Evolutionary conservation across 2,113 vertebrate genomes (phyloP).

Genomic region (Tympanuchus pallidicinctus): DNA sequence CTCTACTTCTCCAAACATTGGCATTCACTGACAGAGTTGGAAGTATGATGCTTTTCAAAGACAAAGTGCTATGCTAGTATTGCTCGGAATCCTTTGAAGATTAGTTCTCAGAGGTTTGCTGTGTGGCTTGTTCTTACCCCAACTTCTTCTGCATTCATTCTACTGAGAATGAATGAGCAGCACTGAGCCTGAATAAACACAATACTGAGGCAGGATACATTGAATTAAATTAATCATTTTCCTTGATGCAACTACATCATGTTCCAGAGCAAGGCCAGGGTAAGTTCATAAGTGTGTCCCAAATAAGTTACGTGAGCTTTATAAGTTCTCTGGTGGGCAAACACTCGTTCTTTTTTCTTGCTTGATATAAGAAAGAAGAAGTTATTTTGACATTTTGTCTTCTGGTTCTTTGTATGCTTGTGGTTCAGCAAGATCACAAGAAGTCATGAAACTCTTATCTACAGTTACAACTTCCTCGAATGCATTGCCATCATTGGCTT

Average conservation of each 20-base stretch:
- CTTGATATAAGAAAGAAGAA: not conserved
- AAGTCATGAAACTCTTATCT: not conserved
- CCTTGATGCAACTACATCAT: not conserved
- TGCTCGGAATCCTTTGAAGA: not conserved
- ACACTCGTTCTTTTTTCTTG: not conserved
- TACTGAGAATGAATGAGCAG: not conserved
- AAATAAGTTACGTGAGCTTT: not conserved
- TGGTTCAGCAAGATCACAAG: not conserved
- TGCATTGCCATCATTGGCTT: not conserved
- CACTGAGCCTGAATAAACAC: not conserved
- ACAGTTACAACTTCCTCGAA: not conserved
- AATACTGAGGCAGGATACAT: not conserved
- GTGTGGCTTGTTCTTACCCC: accelerated
- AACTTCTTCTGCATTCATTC: not conserved
- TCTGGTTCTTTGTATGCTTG: not conserved
- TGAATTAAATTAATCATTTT: not conserved
- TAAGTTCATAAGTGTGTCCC: not conserved
- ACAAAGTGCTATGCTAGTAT: not conserved
- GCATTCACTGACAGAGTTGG: not conserved
- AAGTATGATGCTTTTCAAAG: not conserved
- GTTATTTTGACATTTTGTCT: not conserved
- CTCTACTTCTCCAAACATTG: not conserved
- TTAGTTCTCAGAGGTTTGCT: not conserved
- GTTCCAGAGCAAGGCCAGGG: not conserved
- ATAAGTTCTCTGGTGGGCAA: not conserved